Conservation (phyloP, 2,888 invertebrate species). For the Stenodema calcarata region DNA sequence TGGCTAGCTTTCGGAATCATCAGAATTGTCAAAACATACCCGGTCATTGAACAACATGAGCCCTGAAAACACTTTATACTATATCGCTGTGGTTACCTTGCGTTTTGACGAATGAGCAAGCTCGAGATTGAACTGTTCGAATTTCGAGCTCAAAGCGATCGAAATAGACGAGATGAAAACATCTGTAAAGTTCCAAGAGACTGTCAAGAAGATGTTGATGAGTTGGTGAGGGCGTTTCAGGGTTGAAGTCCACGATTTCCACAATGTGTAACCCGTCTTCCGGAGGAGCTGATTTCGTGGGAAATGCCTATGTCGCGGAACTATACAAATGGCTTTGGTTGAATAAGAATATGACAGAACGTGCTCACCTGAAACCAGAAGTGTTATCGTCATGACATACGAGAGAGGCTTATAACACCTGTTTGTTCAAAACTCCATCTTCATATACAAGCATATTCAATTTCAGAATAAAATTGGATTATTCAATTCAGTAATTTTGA, state of each 20-base stretch:
- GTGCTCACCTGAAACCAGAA: slow-evolving; percentile 12
- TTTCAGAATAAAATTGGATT: too few relatives aligned
- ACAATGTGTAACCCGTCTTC: slow-evolving; percentile 52
- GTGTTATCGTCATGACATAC: background rate
- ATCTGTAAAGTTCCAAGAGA: slow-evolving; percentile 59
- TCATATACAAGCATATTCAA: too few relatives aligned
- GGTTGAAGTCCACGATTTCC: slow-evolving; percentile 49
- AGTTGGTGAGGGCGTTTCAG: slow-evolving; percentile 25
- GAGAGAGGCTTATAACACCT: too few relatives aligned
- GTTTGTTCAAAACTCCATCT: too few relatives aligned
- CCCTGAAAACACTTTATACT: too few relatives aligned
- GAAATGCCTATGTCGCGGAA: background rate
- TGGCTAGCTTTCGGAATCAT: too few relatives aligned
- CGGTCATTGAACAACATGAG: too few relatives aligned
- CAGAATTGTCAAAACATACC: too few relatives aligned
- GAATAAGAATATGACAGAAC: background rate
- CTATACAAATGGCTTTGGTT: background rate
- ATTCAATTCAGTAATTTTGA: too few relatives aligned
- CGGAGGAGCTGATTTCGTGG: slow-evolving; percentile 33
- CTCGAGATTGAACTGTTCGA: slow-evolving; percentile 62
- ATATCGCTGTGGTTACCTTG: slow-evolving; percentile 61
- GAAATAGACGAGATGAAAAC: slow-evolving; percentile 59
- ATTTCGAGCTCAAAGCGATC: slow-evolving; percentile 56
- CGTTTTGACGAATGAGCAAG: slow-evolving; percentile 63
- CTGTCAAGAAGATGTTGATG: slow-evolving; percentile 56